phyloP scores from a whole-genome alignment of 2,888 invertebrate species.

The Mactromeris polynyma region DNA sequence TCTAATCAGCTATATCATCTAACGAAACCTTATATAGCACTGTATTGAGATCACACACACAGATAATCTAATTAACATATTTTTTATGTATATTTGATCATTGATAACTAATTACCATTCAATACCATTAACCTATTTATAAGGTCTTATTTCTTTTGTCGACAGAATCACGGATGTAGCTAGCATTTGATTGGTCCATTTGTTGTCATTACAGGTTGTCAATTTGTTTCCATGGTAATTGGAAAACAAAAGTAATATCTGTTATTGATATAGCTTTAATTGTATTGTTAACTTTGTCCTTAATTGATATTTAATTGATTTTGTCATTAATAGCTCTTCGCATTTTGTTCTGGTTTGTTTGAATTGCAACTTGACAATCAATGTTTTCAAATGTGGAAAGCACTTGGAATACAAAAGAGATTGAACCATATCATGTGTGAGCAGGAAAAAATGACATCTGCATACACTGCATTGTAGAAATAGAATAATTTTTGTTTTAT shows the following conservation, averaged over 20 bases:
- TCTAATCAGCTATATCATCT: neutral
- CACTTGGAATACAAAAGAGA: neutral
- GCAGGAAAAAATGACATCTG: neutral
- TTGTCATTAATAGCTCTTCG: neutral
- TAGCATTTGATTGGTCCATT: neutral
- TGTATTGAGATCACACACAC: neutral
- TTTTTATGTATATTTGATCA: neutral
- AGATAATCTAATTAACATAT: neutral
- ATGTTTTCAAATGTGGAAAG: neutral
- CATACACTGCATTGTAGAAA: neutral
- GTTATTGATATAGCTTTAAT: slow-evolving; percentile 3
- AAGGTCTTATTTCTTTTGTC: neutral
- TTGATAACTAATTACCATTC: slow-evolving; percentile 4
- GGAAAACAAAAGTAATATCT: neutral
- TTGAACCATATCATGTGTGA: neutral
- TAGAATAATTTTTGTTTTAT: neutral
- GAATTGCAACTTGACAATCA: neutral
- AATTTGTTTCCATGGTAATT: neutral
- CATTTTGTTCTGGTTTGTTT: neutral
- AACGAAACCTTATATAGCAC: neutral
- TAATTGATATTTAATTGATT: slow-evolving; percentile 7
- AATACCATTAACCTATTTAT: neutral
- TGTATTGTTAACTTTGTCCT: slow-evolving; percentile 1
- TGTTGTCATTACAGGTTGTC: neutral
- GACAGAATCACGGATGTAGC: neutral